These are phyloP conservation scores for Alces alces DNA, from an alignment of 2,113 vertebrate genomes.

Conservation along the genomic window DNA sequence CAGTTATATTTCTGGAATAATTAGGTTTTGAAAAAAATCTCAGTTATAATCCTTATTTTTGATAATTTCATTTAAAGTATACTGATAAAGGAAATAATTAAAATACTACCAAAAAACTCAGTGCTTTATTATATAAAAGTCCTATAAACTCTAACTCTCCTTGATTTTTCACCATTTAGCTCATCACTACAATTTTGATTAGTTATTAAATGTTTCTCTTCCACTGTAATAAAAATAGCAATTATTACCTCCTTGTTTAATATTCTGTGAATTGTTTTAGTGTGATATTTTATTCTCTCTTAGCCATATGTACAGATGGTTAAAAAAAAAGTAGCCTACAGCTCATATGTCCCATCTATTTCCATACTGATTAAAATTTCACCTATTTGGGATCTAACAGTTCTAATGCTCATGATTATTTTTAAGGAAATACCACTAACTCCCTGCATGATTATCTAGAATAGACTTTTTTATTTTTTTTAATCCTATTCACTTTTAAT, in stretches of 20 bases:
- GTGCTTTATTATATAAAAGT: not conserved
- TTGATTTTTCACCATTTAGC: not conserved
- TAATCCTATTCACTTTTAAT: not conserved
- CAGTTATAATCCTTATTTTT: not conserved
- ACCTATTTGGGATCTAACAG: not conserved
- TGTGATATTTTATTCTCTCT: not conserved
- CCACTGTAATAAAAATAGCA: not conserved
- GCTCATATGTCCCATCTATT: not conserved
- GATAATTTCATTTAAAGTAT: not conserved
- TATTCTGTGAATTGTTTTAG: not conserved
- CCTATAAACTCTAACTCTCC: not conserved
- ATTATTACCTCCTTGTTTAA: not conserved
- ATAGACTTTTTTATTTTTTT: not conserved
- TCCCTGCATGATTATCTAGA: not conserved
- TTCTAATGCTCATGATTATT: not conserved
- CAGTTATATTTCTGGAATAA: not conserved
- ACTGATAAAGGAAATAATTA: not conserved
- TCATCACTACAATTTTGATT: not conserved
- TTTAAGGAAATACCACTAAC: not conserved
- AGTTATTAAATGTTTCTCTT: not conserved
- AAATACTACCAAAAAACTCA: not conserved
- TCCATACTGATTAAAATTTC: not conserved
- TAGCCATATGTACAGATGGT: not conserved
- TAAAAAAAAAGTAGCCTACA: rapidly evolving
- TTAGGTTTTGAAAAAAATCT: not conserved